phyloP scores from a whole-genome alignment of 2,797 vertebrate species.

The Hafferia zeledoni region DNA sequence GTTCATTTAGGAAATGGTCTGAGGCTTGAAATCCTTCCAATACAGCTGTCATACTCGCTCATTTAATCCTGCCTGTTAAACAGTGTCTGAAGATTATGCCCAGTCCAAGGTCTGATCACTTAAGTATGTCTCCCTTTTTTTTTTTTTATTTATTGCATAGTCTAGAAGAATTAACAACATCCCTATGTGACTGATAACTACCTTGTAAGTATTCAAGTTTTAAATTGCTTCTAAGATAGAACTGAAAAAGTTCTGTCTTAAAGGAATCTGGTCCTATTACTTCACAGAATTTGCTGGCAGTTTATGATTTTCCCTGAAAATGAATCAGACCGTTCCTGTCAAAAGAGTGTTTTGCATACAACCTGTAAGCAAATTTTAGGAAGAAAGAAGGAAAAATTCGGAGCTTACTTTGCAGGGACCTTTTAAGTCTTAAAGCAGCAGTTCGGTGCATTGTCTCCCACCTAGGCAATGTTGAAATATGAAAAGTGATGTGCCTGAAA shows the following conservation, averaged over 20 bases:
- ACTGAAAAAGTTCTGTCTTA: background rate
- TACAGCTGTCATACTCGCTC: fast-evolving
- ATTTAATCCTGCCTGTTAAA: background rate
- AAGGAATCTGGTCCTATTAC: background rate
- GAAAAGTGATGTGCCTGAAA: background rate
- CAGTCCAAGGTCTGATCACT: background rate
- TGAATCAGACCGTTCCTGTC: background rate
- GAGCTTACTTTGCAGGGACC: background rate
- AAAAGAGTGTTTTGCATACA: background rate
- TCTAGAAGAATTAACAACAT: background rate
- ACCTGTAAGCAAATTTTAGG: background rate
- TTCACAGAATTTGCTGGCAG: background rate
- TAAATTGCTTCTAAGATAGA: background rate
- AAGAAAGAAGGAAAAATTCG: background rate
- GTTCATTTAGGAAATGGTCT: background rate
- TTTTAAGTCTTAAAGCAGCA: background rate
- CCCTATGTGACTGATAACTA: background rate
- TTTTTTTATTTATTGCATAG: background rate
- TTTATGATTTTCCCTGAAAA: background rate
- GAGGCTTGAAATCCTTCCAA: background rate
- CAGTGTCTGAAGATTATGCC: background rate
- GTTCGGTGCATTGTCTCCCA: background rate
- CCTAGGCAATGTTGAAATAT: background rate
- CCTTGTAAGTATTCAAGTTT: background rate
- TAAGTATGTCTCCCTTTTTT: background rate